A percentile compares a stretch with the other conserved stretches of the same genome.
phyloP scores from a whole-genome alignment of 2,797 vertebrate genomes.

The Lepilemur septentrionalis region DNA sequence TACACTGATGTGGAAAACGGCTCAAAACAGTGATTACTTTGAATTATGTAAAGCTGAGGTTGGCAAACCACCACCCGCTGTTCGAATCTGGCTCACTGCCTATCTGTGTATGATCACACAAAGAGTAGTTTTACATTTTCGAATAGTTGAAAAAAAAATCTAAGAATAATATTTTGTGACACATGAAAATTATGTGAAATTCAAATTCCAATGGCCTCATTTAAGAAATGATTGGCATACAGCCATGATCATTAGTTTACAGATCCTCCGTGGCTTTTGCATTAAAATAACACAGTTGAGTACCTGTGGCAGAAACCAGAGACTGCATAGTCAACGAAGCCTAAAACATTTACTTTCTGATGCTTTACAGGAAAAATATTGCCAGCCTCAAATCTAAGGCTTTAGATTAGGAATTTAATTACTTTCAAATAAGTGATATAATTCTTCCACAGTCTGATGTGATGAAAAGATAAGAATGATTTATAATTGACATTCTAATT shows the following conservation, averaged over 20 bases:
- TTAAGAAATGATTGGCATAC: neutral
- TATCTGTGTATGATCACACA: neutral
- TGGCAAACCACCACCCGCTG: neutral
- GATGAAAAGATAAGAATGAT: neutral
- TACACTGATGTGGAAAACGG: neutral
- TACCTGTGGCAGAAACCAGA: neutral
- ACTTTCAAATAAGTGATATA: neutral
- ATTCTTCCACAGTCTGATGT: neutral
- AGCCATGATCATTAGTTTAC: neutral
- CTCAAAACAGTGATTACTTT: neutral
- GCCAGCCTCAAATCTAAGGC: neutral
- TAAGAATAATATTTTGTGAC: neutral
- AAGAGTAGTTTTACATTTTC: neutral
- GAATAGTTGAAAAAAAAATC: neutral
- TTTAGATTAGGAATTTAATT: neutral
- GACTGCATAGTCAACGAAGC: neutral
- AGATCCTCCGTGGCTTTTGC: neutral
- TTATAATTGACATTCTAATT: neutral
- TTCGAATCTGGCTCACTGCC: neutral
- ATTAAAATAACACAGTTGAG: neutral
- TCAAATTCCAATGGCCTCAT: neutral
- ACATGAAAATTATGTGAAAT: conserved; percentile 6
- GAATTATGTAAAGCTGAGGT: neutral
- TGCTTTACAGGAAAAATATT: neutral
- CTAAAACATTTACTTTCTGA: neutral